phyloP scores from a whole-genome alignment of 2,113 vertebrate species.

The Myrmecobius fasciatus region DNA sequence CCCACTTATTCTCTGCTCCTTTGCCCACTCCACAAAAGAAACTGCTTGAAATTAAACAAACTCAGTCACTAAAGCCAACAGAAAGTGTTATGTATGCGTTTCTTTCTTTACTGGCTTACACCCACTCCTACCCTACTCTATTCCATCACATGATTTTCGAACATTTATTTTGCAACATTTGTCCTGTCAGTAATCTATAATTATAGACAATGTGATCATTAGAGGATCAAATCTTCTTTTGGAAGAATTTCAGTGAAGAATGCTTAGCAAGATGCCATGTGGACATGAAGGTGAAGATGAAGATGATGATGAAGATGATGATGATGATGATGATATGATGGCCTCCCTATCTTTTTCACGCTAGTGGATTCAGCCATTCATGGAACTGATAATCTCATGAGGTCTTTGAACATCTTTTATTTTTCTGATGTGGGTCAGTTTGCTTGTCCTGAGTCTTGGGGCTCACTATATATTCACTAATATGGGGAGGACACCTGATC shows the following conservation, averaged over 20 bases:
- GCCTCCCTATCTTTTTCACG: background rate
- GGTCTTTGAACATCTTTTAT: background rate
- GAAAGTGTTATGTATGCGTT: constrained; percentile 32
- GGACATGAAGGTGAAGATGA: background rate
- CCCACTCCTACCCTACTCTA: constrained; percentile 29
- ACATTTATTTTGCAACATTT: constrained; percentile 52
- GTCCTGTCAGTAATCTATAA: constrained; percentile 67
- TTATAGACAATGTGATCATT: constrained; percentile 38
- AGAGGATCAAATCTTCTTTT: constrained; percentile 47
- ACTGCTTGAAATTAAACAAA: constrained; percentile 60
- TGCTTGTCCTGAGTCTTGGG: background rate
- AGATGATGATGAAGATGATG: too few relatives aligned
- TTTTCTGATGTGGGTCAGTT: background rate
- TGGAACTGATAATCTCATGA: background rate
- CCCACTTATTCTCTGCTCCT: constrained; percentile 47
- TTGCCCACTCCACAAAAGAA: constrained; percentile 57
- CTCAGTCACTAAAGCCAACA: constrained; percentile 40
- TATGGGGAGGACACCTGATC: background rate
- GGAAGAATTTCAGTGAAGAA: constrained; percentile 19
- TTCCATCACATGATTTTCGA: constrained; percentile 30
- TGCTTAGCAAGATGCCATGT: constrained; percentile 24
- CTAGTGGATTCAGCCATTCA: background rate
- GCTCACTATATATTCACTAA: background rate
- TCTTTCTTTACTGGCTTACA: constrained; percentile 39
- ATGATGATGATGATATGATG: background rate